Evolutionary conservation across 2,888 invertebrate genomes (phyloP).

Genomic region (Ectemnius lituratus): DNA sequence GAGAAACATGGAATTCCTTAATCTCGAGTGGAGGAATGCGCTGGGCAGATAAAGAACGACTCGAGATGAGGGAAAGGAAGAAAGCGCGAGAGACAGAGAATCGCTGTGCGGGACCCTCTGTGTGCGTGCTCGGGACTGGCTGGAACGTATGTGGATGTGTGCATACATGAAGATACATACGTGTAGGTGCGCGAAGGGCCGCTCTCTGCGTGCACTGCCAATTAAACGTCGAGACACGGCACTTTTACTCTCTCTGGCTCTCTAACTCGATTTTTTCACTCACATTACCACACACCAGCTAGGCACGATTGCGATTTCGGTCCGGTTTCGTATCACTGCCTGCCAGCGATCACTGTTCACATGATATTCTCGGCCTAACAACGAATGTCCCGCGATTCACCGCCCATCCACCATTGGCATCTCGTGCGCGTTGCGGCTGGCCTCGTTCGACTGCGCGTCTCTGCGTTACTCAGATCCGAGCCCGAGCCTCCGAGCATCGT

Average conservation of each 20-base stretch:
- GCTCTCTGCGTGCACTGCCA: conserved; percentile 49
- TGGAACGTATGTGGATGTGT: conserved; percentile 2
- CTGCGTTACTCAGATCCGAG: conserved; percentile 17
- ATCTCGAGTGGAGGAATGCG: no score
- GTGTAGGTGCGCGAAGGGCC: conserved; percentile 41
- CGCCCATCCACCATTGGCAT: conserved; percentile 48
- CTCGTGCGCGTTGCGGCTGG: conserved; percentile 32
- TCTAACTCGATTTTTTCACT: conserved; percentile 20
- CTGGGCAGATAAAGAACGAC: no score
- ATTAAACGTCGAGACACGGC: conserved; percentile 53
- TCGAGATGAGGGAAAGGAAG: no score
- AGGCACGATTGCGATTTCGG: conserved; percentile 12
- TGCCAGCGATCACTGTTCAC: conserved; percentile 49
- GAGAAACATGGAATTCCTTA: no score
- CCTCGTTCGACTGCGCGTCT: conserved; percentile 33
- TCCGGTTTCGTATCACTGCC: conserved; percentile 36
- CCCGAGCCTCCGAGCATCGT: conserved; percentile 14
- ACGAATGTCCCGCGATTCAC: conserved; percentile 42
- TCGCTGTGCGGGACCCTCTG: no score
- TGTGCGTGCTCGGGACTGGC: no score
- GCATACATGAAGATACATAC: conserved; percentile 26
- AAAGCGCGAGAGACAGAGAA: conserved; percentile 5
- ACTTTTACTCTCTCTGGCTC: conserved; percentile 32
- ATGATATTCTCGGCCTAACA: conserved; percentile 31
- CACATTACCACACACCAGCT: conserved; percentile 46